Evolutionary conservation across 2,797 vertebrate genomes (phyloP), one percentile per base, ranked within the genome.

Genomic region (Galaxias olidus): DNA sequence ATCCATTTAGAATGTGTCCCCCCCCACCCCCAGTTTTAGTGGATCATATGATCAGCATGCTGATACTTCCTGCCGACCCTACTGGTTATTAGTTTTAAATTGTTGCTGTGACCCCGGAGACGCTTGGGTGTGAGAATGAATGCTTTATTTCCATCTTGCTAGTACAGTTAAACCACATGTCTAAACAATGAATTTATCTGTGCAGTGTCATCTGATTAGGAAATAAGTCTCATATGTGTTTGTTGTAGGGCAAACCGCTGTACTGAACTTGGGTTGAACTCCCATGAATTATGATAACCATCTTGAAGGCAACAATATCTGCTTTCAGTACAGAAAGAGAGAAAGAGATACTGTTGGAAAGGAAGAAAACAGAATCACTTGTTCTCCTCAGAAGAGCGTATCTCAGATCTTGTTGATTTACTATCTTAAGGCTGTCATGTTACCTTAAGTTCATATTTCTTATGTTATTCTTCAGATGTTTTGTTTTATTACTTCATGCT

Each of bases 151-250:
- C 60, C 59, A 58, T 69, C 68, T 65, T 45, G 73, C 76, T 75
- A 62, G 66, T 65, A 71, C 63, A 70, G 30, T 75, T 79, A 79
- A 76, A 73, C 74, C 72, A 61, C 80, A 79, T 71, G 77, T 85
- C 83, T 75, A 75, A 81, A 71, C 80, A 66, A 71, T 47, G 65
- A 61, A 69, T 80, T 72, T 77, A 74, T 82, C 73, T 68, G 77
- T 61, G 71, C 73, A 61, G 49, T 62, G 73, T 85, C 81, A 83
- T 87, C 77, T 84, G 81, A 81, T 85, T 79, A 78, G 75, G 74
- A 77, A 78, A 72, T 82, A 83, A 80, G 30, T 30, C 30, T 30
- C 9, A 30, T 4, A 48, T 40, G 59, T 48, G 46, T 49, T 61
- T 61, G 20, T 41, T 61, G 59, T 41, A 53, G 41, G 12, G 53